Percentiles rank a stretch among this genome's conserved stretches.
Evolutionary conservation across 2,888 invertebrate genomes (phyloP).

Genomic region (Agrenia bidenticulata): DNA sequence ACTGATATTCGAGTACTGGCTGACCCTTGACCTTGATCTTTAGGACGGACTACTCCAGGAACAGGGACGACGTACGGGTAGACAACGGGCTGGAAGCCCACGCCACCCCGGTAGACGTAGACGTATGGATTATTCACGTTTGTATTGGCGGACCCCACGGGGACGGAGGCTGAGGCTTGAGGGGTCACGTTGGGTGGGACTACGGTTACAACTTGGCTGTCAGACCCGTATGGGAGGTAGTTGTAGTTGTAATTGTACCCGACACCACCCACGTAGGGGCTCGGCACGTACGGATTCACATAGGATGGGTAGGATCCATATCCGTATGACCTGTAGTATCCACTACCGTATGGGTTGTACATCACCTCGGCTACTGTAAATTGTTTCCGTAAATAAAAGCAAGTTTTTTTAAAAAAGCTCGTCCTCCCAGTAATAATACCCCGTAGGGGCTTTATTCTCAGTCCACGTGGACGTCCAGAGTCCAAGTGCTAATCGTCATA

Average conservation of each 20-base stretch:
- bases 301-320: slow-evolving; percentile 13
- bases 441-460: no score
- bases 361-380: no score
- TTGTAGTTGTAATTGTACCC: slow-evolving; percentile 9
- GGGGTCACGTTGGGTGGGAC: not conserved
- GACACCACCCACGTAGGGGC: slow-evolving; percentile 7
- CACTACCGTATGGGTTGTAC: slow-evolving; percentile 19
- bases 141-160: not conserved
- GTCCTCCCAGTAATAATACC: no score
- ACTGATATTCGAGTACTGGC: not conserved
- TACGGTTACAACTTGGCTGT: not conserved
- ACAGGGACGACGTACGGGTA: slow-evolving; percentile 1
- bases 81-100: no score
- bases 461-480: no score
- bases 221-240: slow-evolving; percentile 11
- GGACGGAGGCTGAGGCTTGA: not conserved
- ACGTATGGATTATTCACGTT: not conserved
- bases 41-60: not conserved
- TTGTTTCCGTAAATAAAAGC: no score
- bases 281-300: slow-evolving; percentile 17
- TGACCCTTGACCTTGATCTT: not conserved
- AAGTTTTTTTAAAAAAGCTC: no score
- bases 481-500: no score
- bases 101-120: not conserved
- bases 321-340: slow-evolving; percentile 19